A percentile compares a stretch with the other conserved stretches of the same genome.
Evolutionary conservation across 2,113 vertebrate genomes (phyloP).

Genomic region (Calyptommatus sinebrachiatus): DNA sequence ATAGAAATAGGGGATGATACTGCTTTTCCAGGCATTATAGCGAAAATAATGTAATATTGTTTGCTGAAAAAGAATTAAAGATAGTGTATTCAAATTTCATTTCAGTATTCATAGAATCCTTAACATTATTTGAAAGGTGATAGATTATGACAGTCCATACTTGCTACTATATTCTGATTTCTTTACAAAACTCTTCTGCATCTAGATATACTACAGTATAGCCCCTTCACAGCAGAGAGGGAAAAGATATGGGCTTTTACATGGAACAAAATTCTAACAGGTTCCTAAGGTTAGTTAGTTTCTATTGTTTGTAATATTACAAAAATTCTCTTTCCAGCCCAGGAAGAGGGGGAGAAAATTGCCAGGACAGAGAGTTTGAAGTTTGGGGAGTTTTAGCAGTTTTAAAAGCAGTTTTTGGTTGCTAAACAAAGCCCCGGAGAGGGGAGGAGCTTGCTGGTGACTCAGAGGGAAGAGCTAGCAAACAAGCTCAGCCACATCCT

Average conservation of each 20-base stretch:
- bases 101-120: slow-evolving; percentile 27
- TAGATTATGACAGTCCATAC: not conserved
- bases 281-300: too few species aligned
- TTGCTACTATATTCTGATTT: not conserved
- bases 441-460: too few species aligned
- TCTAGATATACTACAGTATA: not conserved
- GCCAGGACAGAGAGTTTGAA: too few species aligned
- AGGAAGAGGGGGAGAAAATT: too few species aligned
- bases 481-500: too few species aligned
- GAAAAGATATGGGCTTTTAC: not conserved
- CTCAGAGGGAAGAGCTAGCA: too few species aligned
- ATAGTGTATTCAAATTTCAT: slow-evolving; percentile 26
- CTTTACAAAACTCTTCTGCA: slow-evolving; percentile 1
- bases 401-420: too few species aligned
- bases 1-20: slow-evolving; percentile 10
- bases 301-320: too few species aligned
- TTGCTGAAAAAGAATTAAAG: slow-evolving; percentile 15
- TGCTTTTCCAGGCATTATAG: slow-evolving; percentile 34
- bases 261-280: too few species aligned
- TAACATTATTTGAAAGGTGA: slow-evolving; percentile 10
- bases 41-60: slow-evolving; percentile 31
- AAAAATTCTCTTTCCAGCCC: too few species aligned
- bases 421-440: too few species aligned
- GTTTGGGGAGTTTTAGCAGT: too few species aligned
- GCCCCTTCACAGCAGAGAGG: not conserved